Base-by-base conservation (phyloP, 2,113 vertebrate genomes). In the Antigone vipio region DNA sequence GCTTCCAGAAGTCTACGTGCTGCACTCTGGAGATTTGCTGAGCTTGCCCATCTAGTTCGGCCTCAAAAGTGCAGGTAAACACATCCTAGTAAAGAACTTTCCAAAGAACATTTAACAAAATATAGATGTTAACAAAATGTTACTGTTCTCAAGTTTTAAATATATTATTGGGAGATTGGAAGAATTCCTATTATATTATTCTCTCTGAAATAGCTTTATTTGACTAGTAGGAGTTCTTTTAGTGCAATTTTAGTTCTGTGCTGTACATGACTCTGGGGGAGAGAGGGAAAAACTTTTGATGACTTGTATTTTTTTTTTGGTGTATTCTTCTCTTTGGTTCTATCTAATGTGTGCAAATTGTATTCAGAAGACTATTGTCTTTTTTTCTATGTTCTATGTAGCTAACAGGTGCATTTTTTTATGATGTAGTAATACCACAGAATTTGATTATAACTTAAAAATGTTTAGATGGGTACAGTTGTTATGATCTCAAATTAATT, bases 11-110 rank as follows among this genome's bases (percentile, higher is more conserved):
- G 99, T 95, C 97, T 99, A 12, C 98, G 99, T 40, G 99, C 99
- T 29, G 99, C 99, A 15, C 98, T 99, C 58, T 99, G 99, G 99
- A 98, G 99, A 91, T 99, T 99, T 97, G 99, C 99, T 68, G 99
- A 99, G 97, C 99, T 99, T 42, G 98, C 99, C 44, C 99, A 99
- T 92, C 98, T 99, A 80, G 99, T 99, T 81, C 98, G 99, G 67
- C 99, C 99, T 38, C 99, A 99, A 92, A 99, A 99, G 91, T 99
- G 99, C 99, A 99, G 99, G 99, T 99, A 97, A 94, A 55, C 17
- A 63, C 24, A 21, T 63, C 8, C 22, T 12, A 9, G 24, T 52
- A 44, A 40, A 26, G 18, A 68, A 24, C 24, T 72, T 82, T 29
- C 5, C 16, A 17, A 63, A 56, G 26, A 72, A 21, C 18, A 14